A percentile compares a stretch with the other conserved stretches of the same genome.
Evolutionary conservation across 2,113 vertebrate genomes (phyloP).

Genomic region (Cinclus cinclus): DNA sequence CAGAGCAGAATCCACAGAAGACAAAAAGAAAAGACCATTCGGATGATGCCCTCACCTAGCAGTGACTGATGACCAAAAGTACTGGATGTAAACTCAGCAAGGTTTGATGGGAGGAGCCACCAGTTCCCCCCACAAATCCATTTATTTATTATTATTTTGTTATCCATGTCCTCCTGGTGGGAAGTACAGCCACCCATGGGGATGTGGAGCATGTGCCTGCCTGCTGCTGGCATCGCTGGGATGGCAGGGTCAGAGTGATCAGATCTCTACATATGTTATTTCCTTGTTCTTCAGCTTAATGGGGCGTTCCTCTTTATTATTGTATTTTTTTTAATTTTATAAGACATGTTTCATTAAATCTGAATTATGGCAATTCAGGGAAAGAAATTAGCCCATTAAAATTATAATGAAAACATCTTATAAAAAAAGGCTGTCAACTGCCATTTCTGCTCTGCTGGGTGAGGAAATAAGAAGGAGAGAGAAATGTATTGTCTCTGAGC

Average conservation of each 20-base stretch:
- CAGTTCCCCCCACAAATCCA: background rate
- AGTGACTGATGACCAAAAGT: background rate
- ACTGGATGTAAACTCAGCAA: background rate
- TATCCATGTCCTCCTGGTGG: background rate
- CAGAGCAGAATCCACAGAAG: background rate
- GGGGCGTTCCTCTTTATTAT: constrained; percentile 44
- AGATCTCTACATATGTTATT: constrained; percentile 41
- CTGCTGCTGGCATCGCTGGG: background rate
- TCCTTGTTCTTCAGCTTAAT: constrained; percentile 61
- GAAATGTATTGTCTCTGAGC: background rate
- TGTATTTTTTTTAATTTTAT: constrained; percentile 60
- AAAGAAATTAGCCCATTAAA: constrained; percentile 71
- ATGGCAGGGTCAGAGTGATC: constrained; percentile 12
- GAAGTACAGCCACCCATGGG: background rate
- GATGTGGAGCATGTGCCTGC: background rate
- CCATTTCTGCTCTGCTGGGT: constrained; percentile 33
- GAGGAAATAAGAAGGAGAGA: constrained; percentile 1
- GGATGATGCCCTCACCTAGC: background rate
- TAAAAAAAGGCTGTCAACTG: constrained; percentile 19
- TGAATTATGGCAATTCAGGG: constrained; percentile 65
- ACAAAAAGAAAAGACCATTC: background rate
- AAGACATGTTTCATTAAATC: constrained; percentile 70
- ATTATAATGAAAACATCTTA: constrained; percentile 62
- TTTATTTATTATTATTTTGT: background rate
- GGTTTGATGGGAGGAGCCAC: background rate